phyloP scores from a whole-genome alignment of 2,797 vertebrate genomes.

The Poeciliopsis infans region DNA sequence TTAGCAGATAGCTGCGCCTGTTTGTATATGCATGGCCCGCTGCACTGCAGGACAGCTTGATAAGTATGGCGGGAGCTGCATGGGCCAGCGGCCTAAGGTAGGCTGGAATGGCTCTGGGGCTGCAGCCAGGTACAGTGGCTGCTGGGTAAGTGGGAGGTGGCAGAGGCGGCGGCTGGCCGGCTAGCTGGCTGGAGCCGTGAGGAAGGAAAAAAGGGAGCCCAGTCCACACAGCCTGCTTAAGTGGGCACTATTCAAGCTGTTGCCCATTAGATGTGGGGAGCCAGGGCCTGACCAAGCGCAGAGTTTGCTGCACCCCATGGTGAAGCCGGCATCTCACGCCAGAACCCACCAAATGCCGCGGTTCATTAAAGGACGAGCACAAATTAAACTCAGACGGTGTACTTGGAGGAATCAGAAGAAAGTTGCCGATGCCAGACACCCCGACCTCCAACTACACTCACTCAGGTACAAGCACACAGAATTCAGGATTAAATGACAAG shows the following conservation, averaged over 20 bases:
- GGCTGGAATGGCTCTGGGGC: slow-evolving; percentile 76
- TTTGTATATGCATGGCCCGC: slow-evolving; percentile 75
- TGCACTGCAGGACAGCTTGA: slow-evolving; percentile 73
- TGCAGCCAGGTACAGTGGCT: slow-evolving; percentile 76
- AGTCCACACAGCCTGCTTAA: slow-evolving; percentile 81
- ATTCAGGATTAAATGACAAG: neutral
- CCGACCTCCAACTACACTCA: slow-evolving; percentile 49
- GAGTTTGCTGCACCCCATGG: slow-evolving; percentile 85
- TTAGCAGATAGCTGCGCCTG: slow-evolving; percentile 70
- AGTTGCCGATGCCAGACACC: slow-evolving; percentile 57
- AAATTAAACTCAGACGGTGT: slow-evolving; percentile 84
- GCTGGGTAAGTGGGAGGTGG: slow-evolving; percentile 76
- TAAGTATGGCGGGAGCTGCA: slow-evolving; percentile 70
- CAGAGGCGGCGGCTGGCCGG: slow-evolving; percentile 73
- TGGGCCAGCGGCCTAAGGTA: slow-evolving; percentile 76
- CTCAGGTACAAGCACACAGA: slow-evolving; percentile 16
- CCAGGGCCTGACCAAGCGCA: slow-evolving; percentile 82
- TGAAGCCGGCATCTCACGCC: slow-evolving; percentile 79
- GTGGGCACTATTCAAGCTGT: slow-evolving; percentile 90
- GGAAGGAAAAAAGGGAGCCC: slow-evolving; percentile 70
- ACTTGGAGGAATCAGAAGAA: slow-evolving; percentile 77
- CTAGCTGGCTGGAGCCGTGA: slow-evolving; percentile 63
- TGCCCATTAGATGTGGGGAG: slow-evolving; percentile 86
- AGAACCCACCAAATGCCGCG: slow-evolving; percentile 86
- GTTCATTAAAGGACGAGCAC: slow-evolving; percentile 81